Conservation (phyloP, 2,888 invertebrate species). For the Adela reaumurella region DNA sequence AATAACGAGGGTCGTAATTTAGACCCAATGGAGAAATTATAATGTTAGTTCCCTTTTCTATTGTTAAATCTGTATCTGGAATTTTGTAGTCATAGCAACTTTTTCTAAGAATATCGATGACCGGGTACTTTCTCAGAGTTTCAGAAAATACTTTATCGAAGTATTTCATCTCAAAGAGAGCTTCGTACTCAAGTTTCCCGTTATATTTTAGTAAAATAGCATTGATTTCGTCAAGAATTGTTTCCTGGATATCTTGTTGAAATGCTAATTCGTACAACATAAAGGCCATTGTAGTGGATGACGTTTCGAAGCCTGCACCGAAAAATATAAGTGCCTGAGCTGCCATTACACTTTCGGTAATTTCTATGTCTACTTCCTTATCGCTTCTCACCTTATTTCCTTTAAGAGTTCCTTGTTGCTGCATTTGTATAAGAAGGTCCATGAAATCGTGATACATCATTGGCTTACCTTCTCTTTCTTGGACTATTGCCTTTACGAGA, state of each 20-base stretch:
- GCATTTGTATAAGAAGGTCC: not conserved
- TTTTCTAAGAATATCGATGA: constrained; percentile 29
- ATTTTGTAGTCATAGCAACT: constrained; percentile 25
- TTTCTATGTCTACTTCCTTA: constrained; percentile 13
- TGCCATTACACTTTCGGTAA: constrained; percentile 25
- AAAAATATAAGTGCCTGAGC: constrained; percentile 41
- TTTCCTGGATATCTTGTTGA: constrained; percentile 30
- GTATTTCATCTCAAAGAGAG: constrained; percentile 19
- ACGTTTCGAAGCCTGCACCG: constrained; percentile 40
- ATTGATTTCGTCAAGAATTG: constrained; percentile 18
- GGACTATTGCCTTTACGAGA: not conserved
- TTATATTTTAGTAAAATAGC: constrained; percentile 14
- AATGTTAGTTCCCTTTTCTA: constrained; percentile 26
- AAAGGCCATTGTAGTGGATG: constrained; percentile 31
- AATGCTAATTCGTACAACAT: constrained; percentile 27
- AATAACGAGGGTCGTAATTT: constrained; percentile 35
- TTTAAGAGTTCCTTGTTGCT: not conserved
- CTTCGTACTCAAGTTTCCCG: constrained; percentile 18
- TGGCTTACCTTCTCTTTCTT: not conserved
- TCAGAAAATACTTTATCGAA: constrained; percentile 22
- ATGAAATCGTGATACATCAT: not conserved
- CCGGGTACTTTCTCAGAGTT: constrained; percentile 39
- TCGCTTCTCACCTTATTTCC: constrained; percentile 3
- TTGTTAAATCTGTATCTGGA: constrained; percentile 24
- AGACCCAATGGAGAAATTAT: constrained; percentile 27